phyloP scores from a whole-genome alignment of 2,888 invertebrate genomes.

The Platerodrilus igneus region DNA sequence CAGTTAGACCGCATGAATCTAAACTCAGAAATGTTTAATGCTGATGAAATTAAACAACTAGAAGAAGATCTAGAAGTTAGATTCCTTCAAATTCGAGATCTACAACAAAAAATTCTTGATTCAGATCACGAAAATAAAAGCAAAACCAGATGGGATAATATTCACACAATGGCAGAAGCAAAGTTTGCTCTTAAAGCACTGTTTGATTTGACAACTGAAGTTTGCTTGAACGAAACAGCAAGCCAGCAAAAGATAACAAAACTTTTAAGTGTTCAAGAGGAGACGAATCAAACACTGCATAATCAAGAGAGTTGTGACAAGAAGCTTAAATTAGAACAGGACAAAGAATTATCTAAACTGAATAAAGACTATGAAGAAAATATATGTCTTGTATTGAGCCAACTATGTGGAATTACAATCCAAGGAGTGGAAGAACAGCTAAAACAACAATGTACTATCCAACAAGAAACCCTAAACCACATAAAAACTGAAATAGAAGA shows the following conservation, averaged over 20 bases:
- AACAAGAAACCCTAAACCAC: constrained; percentile 36
- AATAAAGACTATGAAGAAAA: constrained; percentile 43
- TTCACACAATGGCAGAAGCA: constrained; percentile 74
- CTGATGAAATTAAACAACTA: constrained; percentile 41
- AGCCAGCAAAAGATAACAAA: constrained; percentile 47
- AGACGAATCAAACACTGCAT: constrained; percentile 29
- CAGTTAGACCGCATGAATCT: constrained; percentile 53
- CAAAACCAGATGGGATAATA: constrained; percentile 64
- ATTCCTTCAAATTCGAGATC: constrained; percentile 71
- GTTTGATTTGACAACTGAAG: constrained; percentile 56
- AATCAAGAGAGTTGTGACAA: constrained; percentile 24
- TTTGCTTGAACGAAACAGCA: constrained; percentile 46
- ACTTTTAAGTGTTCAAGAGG: constrained; percentile 51
- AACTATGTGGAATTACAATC: constrained; percentile 34
- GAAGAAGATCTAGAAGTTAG: constrained; percentile 59
- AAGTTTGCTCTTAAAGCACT: constrained; percentile 67
- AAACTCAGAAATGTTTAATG: constrained; percentile 41
- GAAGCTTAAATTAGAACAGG: constrained; percentile 27
- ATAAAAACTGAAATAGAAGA: constrained; percentile 49
- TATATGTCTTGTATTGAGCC: constrained; percentile 37
- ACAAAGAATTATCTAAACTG: constrained; percentile 32
- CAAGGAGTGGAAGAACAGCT: constrained; percentile 35
- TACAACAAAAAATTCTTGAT: constrained; percentile 77
- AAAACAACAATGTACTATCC: constrained; percentile 28
- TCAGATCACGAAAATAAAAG: constrained; percentile 72